Evolutionary conservation across 2,113 vertebrate genomes (phyloP), one percentile per base, ranked within the genome.

Genomic region (Myxocyprinus asiaticus): DNA sequence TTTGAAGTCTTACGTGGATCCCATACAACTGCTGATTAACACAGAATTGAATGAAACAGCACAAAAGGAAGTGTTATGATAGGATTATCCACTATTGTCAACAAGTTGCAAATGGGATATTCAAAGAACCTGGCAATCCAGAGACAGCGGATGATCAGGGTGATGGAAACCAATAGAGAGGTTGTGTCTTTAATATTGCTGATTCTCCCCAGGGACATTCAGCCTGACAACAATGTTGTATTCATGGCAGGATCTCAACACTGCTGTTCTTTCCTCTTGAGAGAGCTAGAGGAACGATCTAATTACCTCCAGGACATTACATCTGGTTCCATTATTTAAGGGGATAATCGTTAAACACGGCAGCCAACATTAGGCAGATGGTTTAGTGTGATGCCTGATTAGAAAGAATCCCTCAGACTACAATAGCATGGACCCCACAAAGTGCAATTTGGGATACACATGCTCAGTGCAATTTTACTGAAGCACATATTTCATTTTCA

Each of bases 281-380:
- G 73, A 64, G 70, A 50, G 44, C 58, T 55, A 68, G 64, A 77
- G 73, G 72, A 82, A 59, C 79, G 53, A 85, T 85, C 66, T 65
- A 83, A 83, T 85, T 85, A 78, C 75, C 84, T 81, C 69, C 75
- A 62, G 77, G 63, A 67, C 75, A 81, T 80, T 85, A 65, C 42
- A 55, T 65, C 64, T 74, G 77, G 17, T 71, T 47, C 77, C 77
- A 73, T 80, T 85, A 68, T 82, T 82, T 74, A 80, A 70, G 68
- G 55, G 48, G 74, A 83, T 78, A 82, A 82, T 78, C 67, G 72
- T 76, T 78, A 78, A 64, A 71, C 53, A 75, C 76, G 48, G 69
- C 69, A 81, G 79, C 22, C 69, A 75, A 6, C 58, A 65, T 67
- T 50, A 78, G 69, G 14, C 43, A 74, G 63, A 67, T 47, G 55